phyloP scores from a whole-genome alignment of 1,140 invertebrate species.

The Procambarus virginalis region DNA sequence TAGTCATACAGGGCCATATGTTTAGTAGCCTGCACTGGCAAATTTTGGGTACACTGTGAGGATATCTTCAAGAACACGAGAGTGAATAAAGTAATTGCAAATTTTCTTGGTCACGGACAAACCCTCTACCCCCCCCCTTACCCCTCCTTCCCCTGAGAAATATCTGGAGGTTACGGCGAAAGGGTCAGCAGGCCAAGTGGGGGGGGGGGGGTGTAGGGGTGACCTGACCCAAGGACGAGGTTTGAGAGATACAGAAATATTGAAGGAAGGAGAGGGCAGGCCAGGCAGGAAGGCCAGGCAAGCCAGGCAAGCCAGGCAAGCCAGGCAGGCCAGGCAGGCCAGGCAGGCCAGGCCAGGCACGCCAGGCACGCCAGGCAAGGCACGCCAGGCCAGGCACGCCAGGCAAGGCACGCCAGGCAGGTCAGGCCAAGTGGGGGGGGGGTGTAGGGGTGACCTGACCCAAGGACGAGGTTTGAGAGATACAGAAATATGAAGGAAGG shows the following conservation, averaged over 20 bases:
- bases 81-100: too few relatives aligned
- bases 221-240: conserved; percentile 39
- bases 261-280: not conserved
- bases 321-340: too few relatives aligned
- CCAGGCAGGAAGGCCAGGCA: too few relatives aligned
- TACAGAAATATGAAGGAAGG: not conserved
- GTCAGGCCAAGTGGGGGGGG: not conserved
- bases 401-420: not conserved
- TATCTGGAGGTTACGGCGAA: conserved; percentile 11
- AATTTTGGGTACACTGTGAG: too few relatives aligned
- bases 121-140: not conserved
- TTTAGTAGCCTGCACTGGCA: too few relatives aligned
- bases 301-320: too few relatives aligned
- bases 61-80: too few relatives aligned
- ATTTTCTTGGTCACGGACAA: not conserved
- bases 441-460: conserved; percentile 26
- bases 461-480: conserved; percentile 13
- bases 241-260: not conserved
- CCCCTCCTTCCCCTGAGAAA: not conserved
- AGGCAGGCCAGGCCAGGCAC: too few relatives aligned
- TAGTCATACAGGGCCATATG: too few relatives aligned
- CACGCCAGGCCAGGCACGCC: not conserved
- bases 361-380: too few relatives aligned
- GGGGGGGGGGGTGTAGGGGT: not conserved
- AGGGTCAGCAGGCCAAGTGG: conserved; percentile 21